These are phyloP conservation scores for Corapipo altera DNA, from an alignment of 2,113 vertebrate species.

Conservation along the genomic window DNA sequence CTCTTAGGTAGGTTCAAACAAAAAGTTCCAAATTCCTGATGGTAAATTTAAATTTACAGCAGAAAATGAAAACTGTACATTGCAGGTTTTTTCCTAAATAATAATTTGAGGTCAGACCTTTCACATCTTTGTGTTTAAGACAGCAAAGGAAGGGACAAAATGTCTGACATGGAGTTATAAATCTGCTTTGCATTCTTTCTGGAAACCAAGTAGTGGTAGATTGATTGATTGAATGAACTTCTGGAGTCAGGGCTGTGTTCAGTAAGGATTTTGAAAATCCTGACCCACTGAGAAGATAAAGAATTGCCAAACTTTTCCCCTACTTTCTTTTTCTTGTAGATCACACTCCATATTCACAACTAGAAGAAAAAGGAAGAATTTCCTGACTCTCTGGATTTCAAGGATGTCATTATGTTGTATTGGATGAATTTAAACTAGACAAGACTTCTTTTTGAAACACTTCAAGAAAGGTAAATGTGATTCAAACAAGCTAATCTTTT, in stretches of 20 bases:
- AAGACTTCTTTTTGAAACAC: not conserved
- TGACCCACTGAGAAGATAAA: not conserved
- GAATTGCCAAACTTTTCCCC: not conserved
- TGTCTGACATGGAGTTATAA: not conserved
- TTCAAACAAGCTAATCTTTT: not conserved
- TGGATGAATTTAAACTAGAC: slow-evolving; percentile 37
- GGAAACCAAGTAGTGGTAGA: not conserved
- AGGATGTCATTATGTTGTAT: not conserved
- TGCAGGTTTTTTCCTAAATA: not conserved
- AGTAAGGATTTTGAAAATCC: not conserved
- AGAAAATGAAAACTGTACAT: not conserved
- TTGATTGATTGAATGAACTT: not conserved
- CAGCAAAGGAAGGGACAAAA: not conserved
- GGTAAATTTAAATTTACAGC: not conserved
- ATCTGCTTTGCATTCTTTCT: not conserved
- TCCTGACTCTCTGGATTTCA: not conserved
- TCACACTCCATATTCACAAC: not conserved
- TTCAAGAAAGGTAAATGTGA: not conserved
- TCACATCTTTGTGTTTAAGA: not conserved
- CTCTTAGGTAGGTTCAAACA: not conserved
- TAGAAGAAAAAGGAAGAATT: not conserved
- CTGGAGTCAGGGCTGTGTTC: not conserved
- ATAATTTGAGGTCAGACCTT: not conserved
- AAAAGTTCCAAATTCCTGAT: not conserved
- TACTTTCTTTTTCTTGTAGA: not conserved